phyloP scores from a whole-genome alignment of 2,797 vertebrate species.

The Brotula barbata region DNA sequence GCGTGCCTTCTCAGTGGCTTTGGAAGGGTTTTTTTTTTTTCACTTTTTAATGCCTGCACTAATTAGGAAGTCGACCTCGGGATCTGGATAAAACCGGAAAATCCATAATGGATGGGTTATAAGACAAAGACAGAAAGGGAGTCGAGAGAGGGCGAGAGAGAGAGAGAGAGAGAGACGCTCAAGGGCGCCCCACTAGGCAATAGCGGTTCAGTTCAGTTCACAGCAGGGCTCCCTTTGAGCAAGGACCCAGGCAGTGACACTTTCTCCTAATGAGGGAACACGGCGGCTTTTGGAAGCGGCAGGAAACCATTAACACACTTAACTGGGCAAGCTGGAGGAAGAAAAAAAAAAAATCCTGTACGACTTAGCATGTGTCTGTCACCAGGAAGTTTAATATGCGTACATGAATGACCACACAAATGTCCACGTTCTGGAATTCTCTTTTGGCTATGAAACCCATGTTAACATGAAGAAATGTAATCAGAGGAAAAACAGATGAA shows the following conservation, averaged over 20 bases:
- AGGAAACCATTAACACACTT: constrained; percentile 59
- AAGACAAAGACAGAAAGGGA: constrained; percentile 53
- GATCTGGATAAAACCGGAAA: constrained; percentile 43
- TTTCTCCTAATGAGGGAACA: constrained; percentile 65
- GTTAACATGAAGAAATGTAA: background rate
- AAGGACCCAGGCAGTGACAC: constrained; percentile 54
- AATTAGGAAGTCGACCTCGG: constrained; percentile 65
- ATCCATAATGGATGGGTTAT: constrained; percentile 54
- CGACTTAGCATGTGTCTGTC: constrained; percentile 26
- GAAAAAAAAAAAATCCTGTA: constrained; percentile 33
- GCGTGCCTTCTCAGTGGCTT: constrained; percentile 30
- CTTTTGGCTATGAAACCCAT: background rate
- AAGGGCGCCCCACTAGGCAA: constrained; percentile 46
- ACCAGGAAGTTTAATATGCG: too few relatives aligned
- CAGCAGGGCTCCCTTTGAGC: constrained; percentile 60
- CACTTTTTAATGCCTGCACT: constrained; percentile 64
- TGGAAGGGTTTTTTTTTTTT: constrained; percentile 31
- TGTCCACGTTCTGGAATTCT: too few relatives aligned
- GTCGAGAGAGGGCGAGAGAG: constrained; percentile 4
- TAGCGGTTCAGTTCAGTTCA: constrained; percentile 46
- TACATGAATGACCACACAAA: too few relatives aligned
- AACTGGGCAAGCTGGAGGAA: constrained; percentile 48
- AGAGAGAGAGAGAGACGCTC: constrained; percentile 19
- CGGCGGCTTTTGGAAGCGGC: constrained; percentile 52
- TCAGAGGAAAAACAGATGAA: constrained; percentile 18